Percentiles rank a stretch among this genome's conserved stretches.
Conservation (phyloP, 1,140 invertebrate genomes). For the Planococcus citri region DNA sequence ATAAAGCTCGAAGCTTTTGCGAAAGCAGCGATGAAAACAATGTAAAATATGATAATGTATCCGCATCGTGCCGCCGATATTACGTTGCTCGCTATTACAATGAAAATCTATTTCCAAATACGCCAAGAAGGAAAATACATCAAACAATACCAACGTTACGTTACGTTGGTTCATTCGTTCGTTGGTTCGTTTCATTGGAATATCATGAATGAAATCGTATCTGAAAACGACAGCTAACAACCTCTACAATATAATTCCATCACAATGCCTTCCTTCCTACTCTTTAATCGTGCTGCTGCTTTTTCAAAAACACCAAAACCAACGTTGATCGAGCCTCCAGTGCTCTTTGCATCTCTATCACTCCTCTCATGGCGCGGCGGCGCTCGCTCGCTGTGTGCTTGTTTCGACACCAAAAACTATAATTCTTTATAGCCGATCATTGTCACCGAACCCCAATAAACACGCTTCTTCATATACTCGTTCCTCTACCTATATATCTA, state of each 20-base stretch:
- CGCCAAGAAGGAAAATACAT: background rate
- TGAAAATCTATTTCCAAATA: conserved; percentile 8
- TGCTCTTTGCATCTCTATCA: too few species aligned
- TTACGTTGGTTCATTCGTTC: too few species aligned
- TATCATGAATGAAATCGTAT: conserved; percentile 3
- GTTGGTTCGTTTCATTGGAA: too few species aligned
- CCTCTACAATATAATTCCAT: background rate
- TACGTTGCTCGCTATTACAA: background rate
- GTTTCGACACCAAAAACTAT: background rate
- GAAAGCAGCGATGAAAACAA: background rate
- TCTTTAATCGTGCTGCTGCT: background rate
- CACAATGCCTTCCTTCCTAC: background rate
- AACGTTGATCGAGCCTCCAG: too few species aligned
- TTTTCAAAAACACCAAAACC: background rate
- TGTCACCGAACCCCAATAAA: background rate
- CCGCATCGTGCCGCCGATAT: background rate
- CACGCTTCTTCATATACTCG: background rate
- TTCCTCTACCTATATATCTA: too few species aligned
- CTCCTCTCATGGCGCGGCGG: too few species aligned
- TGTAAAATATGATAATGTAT: conserved; percentile 3
- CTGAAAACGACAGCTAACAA: background rate
- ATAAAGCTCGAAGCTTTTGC: background rate
- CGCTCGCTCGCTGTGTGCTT: background rate
- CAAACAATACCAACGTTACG: background rate
- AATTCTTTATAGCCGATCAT: background rate